phyloP scores from a whole-genome alignment of 2,888 invertebrate species.

The Drosophila atroscutellata region DNA sequence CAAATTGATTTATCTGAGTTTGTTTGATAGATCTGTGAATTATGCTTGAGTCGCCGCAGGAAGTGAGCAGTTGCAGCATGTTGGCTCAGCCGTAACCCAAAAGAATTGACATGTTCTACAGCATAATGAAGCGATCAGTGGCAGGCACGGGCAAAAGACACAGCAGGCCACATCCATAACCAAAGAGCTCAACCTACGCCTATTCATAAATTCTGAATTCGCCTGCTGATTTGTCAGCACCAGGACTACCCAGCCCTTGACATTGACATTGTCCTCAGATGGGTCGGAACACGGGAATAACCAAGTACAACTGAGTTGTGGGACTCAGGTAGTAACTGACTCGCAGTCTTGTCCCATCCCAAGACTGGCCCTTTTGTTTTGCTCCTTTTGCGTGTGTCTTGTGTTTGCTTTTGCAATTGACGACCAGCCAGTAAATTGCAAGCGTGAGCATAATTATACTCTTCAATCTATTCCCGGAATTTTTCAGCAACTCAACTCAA shows the following conservation, averaged over 20 bases:
- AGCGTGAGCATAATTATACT: slow-evolving; percentile 79
- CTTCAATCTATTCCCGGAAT: slow-evolving; percentile 74
- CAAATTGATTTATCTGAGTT: slow-evolving; percentile 72
- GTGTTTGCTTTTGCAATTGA: slow-evolving; percentile 65
- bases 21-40: slow-evolving; percentile 50
- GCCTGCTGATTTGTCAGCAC: slow-evolving; percentile 70
- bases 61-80: slow-evolving; percentile 46
- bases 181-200: slow-evolving; percentile 22
- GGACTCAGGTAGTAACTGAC: slow-evolving; percentile 52
- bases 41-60: slow-evolving; percentile 51
- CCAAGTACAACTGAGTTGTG: slow-evolving; percentile 44
- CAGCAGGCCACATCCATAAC: slow-evolving; percentile 48
- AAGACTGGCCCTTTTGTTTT: slow-evolving; percentile 46
- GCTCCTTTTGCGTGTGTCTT: slow-evolving; percentile 41
- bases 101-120: slow-evolving; percentile 72
- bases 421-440: slow-evolving; percentile 50
- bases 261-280: slow-evolving; percentile 37
- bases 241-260: slow-evolving; percentile 45
- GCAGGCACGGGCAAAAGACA: slow-evolving; percentile 23
- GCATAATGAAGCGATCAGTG: slow-evolving; percentile 80
- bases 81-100: background rate
- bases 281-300: background rate
- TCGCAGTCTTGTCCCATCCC: slow-evolving; percentile 16
- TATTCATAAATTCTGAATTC: slow-evolving; percentile 48
- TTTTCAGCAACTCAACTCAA: slow-evolving; percentile 27